Evolutionary conservation across 2,888 invertebrate species (phyloP).

Genomic region (Protodeltote pygarga): DNA sequence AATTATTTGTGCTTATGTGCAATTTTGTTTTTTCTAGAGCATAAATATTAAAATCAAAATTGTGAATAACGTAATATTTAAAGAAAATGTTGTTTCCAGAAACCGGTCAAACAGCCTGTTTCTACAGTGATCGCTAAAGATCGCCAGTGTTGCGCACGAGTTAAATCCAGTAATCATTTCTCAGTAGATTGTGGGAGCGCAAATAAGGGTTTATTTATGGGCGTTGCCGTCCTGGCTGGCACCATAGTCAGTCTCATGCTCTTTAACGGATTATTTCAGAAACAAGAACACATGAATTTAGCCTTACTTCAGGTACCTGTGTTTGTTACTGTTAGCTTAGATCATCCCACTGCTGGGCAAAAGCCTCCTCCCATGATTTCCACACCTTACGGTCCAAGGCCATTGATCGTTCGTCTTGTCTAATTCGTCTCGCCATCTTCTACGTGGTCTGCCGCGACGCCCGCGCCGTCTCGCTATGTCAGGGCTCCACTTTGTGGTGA

Average conservation of each 20-base stretch:
- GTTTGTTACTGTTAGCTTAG: too few relatives aligned
- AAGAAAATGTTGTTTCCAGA: constrained; percentile 50
- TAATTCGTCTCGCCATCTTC: too few relatives aligned
- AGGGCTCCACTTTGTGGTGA: too few relatives aligned
- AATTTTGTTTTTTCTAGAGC: too few relatives aligned
- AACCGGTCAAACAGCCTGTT: constrained; percentile 49
- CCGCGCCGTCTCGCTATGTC: too few relatives aligned
- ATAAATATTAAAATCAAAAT: too few relatives aligned
- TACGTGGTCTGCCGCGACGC: too few relatives aligned
- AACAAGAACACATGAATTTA: constrained; percentile 82
- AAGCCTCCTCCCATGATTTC: too few relatives aligned
- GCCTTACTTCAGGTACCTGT: constrained; percentile 88
- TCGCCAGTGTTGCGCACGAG: constrained; percentile 63
- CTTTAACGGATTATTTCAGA: constrained; percentile 89
- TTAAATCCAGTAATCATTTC: constrained; percentile 84
- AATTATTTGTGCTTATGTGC: too few relatives aligned
- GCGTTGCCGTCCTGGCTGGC: constrained; percentile 89
- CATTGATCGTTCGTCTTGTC: too few relatives aligned
- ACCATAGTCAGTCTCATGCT: constrained; percentile 91
- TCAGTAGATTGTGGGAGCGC: constrained; percentile 92
- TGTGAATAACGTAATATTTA: background rate
- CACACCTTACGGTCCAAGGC: too few relatives aligned
- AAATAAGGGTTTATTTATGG: constrained; percentile 89
- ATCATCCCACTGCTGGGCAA: too few relatives aligned
- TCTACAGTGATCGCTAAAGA: constrained; percentile 29